phyloP scores from a whole-genome alignment of 2,113 vertebrate genomes.

The Platanista minor region DNA sequence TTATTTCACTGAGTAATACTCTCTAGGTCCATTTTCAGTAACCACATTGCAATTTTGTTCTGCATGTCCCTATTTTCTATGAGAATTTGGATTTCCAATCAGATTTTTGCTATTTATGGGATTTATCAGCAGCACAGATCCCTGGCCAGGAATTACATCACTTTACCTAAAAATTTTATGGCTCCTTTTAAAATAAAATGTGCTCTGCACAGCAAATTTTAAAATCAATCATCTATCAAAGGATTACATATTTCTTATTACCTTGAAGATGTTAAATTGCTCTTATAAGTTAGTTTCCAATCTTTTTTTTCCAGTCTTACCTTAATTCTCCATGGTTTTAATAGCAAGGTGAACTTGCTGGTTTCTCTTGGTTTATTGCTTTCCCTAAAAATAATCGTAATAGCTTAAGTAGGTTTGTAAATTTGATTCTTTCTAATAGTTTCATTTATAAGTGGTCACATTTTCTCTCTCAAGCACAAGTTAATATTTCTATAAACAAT shows the following conservation, averaged over 20 bases:
- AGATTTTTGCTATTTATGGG: neutral
- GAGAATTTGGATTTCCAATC: neutral
- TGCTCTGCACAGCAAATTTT: neutral
- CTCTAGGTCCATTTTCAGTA: neutral
- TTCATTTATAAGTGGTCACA: neutral
- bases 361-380: neutral
- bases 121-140: neutral
- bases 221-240: neutral
- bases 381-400: conserved; percentile 7
- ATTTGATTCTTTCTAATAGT: neutral
- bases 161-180: neutral
- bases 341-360: neutral
- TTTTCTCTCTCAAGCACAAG: neutral
- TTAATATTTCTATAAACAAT: neutral
- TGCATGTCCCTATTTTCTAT: neutral
- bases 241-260: neutral
- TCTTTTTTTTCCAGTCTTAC: neutral
- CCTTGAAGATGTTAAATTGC: neutral
- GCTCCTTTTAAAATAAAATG: neutral
- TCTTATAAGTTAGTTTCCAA: neutral
- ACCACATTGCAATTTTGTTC: neutral
- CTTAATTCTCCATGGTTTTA: neutral
- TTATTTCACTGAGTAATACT: neutral
- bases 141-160: neutral
- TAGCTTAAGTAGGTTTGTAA: neutral